These are phyloP conservation scores for Octomys mimax DNA, from an alignment of 2,797 vertebrate species.

Conservation along the genomic window DNA sequence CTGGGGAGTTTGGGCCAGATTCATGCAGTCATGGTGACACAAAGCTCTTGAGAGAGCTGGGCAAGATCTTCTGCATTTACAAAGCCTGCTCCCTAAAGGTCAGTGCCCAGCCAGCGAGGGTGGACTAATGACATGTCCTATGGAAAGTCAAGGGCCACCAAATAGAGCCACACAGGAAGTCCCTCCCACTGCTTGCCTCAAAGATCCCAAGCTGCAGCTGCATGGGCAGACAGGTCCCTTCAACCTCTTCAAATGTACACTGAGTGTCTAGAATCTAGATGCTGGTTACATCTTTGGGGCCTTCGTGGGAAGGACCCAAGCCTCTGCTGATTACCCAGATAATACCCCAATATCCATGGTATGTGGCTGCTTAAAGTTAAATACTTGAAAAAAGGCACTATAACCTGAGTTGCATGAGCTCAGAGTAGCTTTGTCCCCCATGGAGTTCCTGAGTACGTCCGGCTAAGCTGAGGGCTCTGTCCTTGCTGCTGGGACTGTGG, in stretches of 20 bases:
- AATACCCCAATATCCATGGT: accelerated
- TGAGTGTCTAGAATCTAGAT: neutral
- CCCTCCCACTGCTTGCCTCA: neutral
- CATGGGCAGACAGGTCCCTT: neutral
- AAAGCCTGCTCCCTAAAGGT: neutral
- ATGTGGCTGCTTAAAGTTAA: neutral
- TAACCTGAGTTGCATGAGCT: neutral
- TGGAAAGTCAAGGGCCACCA: neutral
- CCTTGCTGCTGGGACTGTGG: neutral
- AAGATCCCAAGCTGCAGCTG: neutral
- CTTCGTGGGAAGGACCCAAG: neutral
- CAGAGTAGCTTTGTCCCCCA: neutral
- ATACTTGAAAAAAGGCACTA: neutral
- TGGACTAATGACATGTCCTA: accelerated
- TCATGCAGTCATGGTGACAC: accelerated
- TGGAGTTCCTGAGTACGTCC: neutral
- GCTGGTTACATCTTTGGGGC: neutral
- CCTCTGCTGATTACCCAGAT: too few species aligned
- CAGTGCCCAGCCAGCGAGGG: accelerated
- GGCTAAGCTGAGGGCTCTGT: neutral
- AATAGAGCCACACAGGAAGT: neutral
- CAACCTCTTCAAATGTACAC: neutral
- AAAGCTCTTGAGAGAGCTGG: neutral
- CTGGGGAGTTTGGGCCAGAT: neutral
- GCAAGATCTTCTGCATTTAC: neutral